Conservation (phyloP, 2,113 vertebrate species). For the Ceratotherium simum region DNA sequence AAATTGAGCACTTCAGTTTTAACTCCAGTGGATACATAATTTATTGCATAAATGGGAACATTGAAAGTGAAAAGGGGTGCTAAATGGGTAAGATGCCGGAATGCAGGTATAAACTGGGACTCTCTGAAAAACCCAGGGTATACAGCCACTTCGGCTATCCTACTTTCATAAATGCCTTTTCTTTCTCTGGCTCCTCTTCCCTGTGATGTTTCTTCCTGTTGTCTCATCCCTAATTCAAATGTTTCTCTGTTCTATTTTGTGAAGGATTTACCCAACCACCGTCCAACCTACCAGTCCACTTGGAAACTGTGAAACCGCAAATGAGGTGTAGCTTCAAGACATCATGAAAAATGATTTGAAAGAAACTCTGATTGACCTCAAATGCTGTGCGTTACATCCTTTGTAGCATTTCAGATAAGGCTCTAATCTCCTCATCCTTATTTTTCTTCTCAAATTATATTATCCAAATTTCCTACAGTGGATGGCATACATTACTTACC, state of each 20-base stretch:
- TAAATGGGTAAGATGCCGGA: background rate
- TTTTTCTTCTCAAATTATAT: slow-evolving; percentile 51
- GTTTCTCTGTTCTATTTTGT: background rate
- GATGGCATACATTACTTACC: background rate
- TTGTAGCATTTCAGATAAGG: background rate
- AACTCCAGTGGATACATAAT: background rate
- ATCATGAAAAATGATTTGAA: slow-evolving; percentile 42
- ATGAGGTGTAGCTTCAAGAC: background rate
- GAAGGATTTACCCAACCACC: background rate
- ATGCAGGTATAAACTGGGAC: background rate
- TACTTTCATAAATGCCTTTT: background rate
- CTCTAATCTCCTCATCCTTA: slow-evolving; percentile 30
- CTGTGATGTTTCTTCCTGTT: background rate
- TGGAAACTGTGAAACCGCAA: background rate
- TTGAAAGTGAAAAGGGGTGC: background rate
- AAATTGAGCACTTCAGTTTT: slow-evolving; percentile 59
- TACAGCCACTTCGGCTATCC: background rate
- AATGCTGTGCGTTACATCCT: background rate
- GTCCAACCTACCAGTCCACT: background rate
- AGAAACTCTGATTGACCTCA: slow-evolving; percentile 17
- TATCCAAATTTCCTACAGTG: background rate
- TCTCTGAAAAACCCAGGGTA: background rate
- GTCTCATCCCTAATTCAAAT: background rate
- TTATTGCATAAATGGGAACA: background rate
- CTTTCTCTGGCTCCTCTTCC: background rate